Evolutionary conservation across 2,797 vertebrate genomes (phyloP).

Genomic region (Coranthus polyacanthus): DNA sequence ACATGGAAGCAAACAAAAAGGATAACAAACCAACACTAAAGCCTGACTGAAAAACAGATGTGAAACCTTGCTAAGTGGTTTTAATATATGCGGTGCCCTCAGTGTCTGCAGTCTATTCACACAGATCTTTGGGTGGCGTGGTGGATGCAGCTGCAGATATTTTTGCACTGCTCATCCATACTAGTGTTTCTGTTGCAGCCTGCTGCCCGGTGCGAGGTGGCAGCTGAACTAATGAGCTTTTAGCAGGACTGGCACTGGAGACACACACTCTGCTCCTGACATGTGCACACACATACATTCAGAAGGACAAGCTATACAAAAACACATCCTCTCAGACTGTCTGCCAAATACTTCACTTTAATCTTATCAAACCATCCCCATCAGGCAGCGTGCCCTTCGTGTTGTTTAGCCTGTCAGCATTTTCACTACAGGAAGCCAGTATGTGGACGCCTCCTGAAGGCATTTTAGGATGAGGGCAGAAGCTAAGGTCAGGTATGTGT

Average conservation of each 20-base stretch:
- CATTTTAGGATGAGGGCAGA: slow-evolving; percentile 73
- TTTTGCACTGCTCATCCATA: slow-evolving; percentile 41
- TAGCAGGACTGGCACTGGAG: slow-evolving; percentile 72
- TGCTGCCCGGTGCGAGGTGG: slow-evolving; percentile 64
- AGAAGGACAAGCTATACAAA: slow-evolving; percentile 56
- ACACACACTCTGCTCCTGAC: slow-evolving; percentile 38
- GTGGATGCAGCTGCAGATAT: slow-evolving; percentile 29
- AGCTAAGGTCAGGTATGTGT: slow-evolving; percentile 67
- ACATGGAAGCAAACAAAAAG: slow-evolving; percentile 7
- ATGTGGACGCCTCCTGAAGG: slow-evolving; percentile 58
- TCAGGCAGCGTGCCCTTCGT: slow-evolving; percentile 76
- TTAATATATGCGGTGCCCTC: slow-evolving; percentile 8
- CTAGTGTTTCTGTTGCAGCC: slow-evolving; percentile 49
- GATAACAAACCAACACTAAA: slow-evolving; percentile 9
- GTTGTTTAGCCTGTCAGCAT: slow-evolving; percentile 82
- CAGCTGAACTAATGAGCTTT: slow-evolving; percentile 84
- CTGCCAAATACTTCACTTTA: slow-evolving; percentile 86
- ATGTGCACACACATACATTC: slow-evolving; percentile 16
- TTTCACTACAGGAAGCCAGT: slow-evolving; percentile 74
- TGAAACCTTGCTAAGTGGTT: slow-evolving; percentile 3
- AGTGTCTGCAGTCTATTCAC: slow-evolving; percentile 19
- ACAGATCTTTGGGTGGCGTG: slow-evolving; percentile 28
- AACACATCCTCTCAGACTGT: slow-evolving; percentile 70
- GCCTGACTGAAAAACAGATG: background rate
- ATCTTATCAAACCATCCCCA: slow-evolving; percentile 90